These are phyloP conservation scores for Lordiphosa fenestrarum DNA, from an alignment of 2,888 invertebrate genomes.

Conservation along the genomic window DNA sequence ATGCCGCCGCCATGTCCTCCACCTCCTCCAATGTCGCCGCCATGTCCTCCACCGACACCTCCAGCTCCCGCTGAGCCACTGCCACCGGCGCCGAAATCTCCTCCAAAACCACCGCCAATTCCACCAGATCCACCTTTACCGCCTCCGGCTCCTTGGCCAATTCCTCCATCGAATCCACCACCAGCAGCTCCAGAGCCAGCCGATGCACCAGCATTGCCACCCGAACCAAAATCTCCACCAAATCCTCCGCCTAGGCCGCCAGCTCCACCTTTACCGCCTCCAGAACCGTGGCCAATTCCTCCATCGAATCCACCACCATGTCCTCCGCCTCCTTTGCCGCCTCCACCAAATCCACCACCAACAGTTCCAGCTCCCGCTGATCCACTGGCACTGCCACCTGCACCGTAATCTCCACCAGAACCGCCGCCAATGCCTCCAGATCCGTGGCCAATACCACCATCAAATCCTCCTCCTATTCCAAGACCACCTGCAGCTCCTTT, in stretches of 20 bases:
- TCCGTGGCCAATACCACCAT: constrained; percentile 11
- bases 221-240: constrained; percentile 7
- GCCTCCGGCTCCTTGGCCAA: constrained; percentile 19
- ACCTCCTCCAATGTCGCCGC: neutral
- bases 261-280: constrained; percentile 7
- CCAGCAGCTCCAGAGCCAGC: neutral
- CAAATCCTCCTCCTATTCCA: constrained; percentile 17
- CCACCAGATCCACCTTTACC: constrained; percentile 14
- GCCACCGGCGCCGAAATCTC: constrained; percentile 22
- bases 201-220: neutral
- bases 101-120: constrained; percentile 13
- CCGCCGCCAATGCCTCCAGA: constrained; percentile 18
- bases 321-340: constrained; percentile 20
- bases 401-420: constrained; percentile 23
- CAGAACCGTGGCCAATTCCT: constrained; percentile 1
- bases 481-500: constrained; percentile 14
- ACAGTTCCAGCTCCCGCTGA: constrained; percentile 8
- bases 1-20: constrained; percentile 2
- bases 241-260: constrained; percentile 6
- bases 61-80: too few species aligned
- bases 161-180: constrained; percentile 9
- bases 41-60: neutral
- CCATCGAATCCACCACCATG: constrained; percentile 1
- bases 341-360: constrained; percentile 7
- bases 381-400: constrained; percentile 14